phyloP scores from a whole-genome alignment of 2,113 vertebrate genomes.

The Syrmaticus mikado region DNA sequence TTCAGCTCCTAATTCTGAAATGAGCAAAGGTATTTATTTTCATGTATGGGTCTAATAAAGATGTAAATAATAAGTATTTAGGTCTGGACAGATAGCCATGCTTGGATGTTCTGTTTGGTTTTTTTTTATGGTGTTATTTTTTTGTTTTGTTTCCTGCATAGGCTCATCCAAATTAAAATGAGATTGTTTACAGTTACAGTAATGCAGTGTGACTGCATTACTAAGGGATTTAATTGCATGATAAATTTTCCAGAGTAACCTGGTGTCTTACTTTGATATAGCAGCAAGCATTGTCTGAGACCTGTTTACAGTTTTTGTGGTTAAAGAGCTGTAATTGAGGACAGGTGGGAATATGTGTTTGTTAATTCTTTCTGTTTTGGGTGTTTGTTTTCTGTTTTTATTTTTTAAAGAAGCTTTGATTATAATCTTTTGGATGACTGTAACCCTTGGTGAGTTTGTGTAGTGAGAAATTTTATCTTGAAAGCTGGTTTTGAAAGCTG shows the following conservation, averaged over 20 bases:
- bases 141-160: not conserved
- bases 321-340: not conserved
- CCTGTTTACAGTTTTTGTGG: not conserved
- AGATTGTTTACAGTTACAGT: not conserved
- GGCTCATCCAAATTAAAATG: not conserved
- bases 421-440: not conserved
- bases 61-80: not conserved
- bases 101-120: not conserved
- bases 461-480: not conserved
- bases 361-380: not conserved
- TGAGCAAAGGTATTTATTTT: not conserved
- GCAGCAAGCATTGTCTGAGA: not conserved
- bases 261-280: not conserved
- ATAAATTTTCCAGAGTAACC: constrained; percentile 15
- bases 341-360: not conserved
- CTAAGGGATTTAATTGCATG: constrained; percentile 30
- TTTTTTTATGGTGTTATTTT: not conserved
- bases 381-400: not conserved
- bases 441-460: not conserved
- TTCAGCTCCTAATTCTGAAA: not conserved
- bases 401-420: not conserved
- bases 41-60: fast-evolving
- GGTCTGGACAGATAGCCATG: not conserved
- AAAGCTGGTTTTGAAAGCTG: not conserved
- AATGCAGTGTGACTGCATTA: not conserved